Conservation (phyloP, 2,888 invertebrate species). For the Drosophila borborema region DNA sequence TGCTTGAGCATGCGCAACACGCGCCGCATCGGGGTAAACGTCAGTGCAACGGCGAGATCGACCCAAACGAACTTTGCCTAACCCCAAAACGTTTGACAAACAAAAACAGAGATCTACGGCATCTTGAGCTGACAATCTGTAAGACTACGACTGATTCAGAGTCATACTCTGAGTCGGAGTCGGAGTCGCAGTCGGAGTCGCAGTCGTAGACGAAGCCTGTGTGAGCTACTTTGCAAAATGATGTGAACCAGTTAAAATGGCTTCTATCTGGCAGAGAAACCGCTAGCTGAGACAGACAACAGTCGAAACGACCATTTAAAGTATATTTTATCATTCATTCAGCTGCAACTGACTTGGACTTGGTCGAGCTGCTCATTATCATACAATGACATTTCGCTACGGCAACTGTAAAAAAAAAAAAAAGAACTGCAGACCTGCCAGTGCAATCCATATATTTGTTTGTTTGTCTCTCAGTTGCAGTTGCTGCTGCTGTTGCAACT, state of each 20-base stretch:
- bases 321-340: constrained; percentile 79
- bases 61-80: constrained; percentile 75
- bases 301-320: constrained; percentile 79
- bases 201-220: constrained; percentile 34
- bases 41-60: constrained; percentile 56
- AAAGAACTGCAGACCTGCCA: constrained; percentile 64
- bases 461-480: constrained; percentile 27
- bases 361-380: constrained; percentile 73
- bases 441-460: constrained; percentile 63
- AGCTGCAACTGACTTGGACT: constrained; percentile 77
- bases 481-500: constrained; percentile 54
- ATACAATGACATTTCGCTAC: constrained; percentile 77
- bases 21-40: constrained; percentile 50
- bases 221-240: constrained; percentile 74
- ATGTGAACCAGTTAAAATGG: constrained; percentile 76
- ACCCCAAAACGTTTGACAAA: constrained; percentile 77
- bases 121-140: constrained; percentile 73
- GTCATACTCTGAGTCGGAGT: constrained; percentile 13
- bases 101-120: constrained; percentile 65
- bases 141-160: constrained; percentile 16
- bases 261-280: constrained; percentile 56
- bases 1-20: constrained; percentile 70
- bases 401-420: constrained; percentile 64
- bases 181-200: constrained; percentile 13
- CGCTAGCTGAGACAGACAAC: constrained; percentile 75